A percentile compares a stretch with the other conserved stretches of the same genome.
phyloP scores from a whole-genome alignment of 2,113 vertebrate species.

The Madoqua kirkii region DNA sequence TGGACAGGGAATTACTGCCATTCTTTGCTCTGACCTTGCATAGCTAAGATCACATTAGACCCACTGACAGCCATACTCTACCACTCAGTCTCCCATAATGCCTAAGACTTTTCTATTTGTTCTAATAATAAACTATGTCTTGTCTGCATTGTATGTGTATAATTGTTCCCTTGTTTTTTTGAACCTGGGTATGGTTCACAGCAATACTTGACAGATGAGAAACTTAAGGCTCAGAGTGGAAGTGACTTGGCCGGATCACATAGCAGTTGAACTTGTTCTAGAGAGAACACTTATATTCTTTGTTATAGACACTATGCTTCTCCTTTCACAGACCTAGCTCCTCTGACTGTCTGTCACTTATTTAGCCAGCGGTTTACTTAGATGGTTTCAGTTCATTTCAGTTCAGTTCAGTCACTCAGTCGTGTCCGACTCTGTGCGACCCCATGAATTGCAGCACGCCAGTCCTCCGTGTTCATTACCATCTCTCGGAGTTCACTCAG shows the following conservation, averaged over 20 bases:
- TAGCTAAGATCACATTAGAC: background rate
- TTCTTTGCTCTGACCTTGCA: constrained; percentile 2
- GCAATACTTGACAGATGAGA: background rate
- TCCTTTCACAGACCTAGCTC: background rate
- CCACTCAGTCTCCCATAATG: background rate
- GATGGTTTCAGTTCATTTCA: background rate
- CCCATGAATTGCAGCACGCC: no score
- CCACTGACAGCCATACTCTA: background rate
- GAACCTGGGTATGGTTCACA: background rate
- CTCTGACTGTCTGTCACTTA: background rate
- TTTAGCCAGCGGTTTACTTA: background rate
- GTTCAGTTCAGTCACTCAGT: no score
- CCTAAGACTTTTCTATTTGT: background rate
- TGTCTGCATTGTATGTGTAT: background rate
- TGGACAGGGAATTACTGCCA: background rate
- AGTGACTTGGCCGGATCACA: constrained; percentile 9
- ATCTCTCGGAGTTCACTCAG: no score
- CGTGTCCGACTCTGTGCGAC: no score
- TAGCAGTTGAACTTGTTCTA: constrained; percentile 19
- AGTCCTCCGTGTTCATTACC: no score
- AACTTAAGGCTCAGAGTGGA: constrained; percentile 7
- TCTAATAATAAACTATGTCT: constrained; percentile 21
- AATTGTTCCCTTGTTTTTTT: background rate
- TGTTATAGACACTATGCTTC: constrained; percentile 8
- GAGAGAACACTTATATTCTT: background rate